phyloP scores from a whole-genome alignment of 2,113 vertebrate genomes.

The Oreochromis niloticus region DNA sequence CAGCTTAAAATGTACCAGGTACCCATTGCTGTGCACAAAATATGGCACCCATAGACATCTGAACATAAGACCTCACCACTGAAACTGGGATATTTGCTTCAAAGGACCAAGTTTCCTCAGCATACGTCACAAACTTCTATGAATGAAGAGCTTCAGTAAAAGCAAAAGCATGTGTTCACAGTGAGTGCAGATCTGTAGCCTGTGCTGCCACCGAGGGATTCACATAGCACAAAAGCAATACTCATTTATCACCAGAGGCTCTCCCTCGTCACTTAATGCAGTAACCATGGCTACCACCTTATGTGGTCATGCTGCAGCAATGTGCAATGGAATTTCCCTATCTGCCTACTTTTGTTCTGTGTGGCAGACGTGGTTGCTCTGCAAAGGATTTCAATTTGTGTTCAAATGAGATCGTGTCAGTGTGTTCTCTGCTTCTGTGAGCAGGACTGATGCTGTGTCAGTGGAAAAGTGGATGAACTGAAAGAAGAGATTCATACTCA shows the following conservation, averaged over 20 bases:
- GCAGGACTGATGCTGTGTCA: neutral
- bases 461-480: neutral
- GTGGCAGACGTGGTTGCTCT: neutral
- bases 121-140: neutral
- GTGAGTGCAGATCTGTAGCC: neutral
- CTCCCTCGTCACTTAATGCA: neutral
- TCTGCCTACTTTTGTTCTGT: neutral
- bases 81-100: neutral
- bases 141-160: neutral
- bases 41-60: neutral
- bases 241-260: neutral
- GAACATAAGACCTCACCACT: neutral
- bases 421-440: neutral
- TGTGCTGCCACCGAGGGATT: neutral
- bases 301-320: neutral
- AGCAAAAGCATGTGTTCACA: neutral
- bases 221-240: neutral
- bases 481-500: neutral
- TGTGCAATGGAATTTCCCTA: neutral
- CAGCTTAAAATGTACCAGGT: neutral
- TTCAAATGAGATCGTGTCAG: neutral
- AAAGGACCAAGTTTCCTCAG: neutral
- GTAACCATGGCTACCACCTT: conserved; percentile 47
- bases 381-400: neutral
- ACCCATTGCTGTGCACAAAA: neutral